These are phyloP conservation scores for Eulithis prunata DNA, from an alignment of 2,888 invertebrate species.

Conservation along the genomic window DNA sequence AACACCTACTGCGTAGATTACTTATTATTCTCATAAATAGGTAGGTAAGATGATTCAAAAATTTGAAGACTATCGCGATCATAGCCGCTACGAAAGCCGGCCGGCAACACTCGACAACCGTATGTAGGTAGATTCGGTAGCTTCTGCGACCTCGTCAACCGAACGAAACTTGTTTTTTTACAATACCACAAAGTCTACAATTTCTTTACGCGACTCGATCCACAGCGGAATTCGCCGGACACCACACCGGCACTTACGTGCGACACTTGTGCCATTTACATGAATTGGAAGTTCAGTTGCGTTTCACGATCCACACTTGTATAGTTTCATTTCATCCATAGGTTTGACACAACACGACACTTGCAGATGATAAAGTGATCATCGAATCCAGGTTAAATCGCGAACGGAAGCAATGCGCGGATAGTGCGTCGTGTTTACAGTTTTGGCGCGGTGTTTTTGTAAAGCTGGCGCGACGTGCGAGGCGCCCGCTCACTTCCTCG, in stretches of 20 bases:
- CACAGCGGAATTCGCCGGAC: constrained; percentile 64
- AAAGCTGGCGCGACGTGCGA: constrained; percentile 43
- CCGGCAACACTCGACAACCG: constrained; percentile 49
- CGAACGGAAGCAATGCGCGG: constrained; percentile 74
- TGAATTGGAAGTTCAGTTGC: constrained; percentile 69
- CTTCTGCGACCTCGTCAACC: constrained; percentile 60
- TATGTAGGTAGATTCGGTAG: constrained; percentile 69
- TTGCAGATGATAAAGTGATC: constrained; percentile 53
- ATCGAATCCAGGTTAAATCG: constrained; percentile 72
- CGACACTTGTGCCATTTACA: constrained; percentile 74
- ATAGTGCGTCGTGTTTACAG: constrained; percentile 81
- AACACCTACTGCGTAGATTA: constrained; percentile 24
- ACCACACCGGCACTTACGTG: constrained; percentile 71
- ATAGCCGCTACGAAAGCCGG: constrained; percentile 59
- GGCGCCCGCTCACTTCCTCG: constrained; percentile 62
- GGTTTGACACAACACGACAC: constrained; percentile 80
- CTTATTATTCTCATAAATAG: constrained; percentile 66
- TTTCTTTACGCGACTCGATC: constrained; percentile 71
- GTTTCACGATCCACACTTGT: constrained; percentile 65
- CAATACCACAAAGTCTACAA: constrained; percentile 69
- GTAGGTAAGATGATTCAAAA: constrained; percentile 66
- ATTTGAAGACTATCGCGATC: constrained; percentile 56
- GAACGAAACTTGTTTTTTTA: constrained; percentile 68
- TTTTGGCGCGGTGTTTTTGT: constrained; percentile 72
- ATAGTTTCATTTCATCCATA: constrained; percentile 58